Conservation (phyloP, 2,888 invertebrate species). For the Blastobasis adustella region DNA sequence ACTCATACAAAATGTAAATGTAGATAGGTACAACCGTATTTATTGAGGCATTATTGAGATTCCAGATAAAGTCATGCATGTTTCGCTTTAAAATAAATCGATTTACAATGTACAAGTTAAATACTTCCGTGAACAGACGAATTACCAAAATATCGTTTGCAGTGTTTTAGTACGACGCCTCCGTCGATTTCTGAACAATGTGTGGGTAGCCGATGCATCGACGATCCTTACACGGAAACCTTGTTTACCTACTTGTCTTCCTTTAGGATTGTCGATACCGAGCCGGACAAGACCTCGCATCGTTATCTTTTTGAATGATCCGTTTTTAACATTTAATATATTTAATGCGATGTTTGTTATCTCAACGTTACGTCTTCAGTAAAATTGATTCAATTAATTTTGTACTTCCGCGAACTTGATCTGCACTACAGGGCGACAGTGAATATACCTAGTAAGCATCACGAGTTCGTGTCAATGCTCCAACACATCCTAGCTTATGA, state of each 20-base stretch:
- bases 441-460: constrained; percentile 22
- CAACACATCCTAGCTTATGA: constrained; percentile 34
- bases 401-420: constrained; percentile 56
- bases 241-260: constrained; percentile 65
- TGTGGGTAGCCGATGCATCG: constrained; percentile 69
- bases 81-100: constrained; percentile 26
- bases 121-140: constrained; percentile 61
- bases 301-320: constrained; percentile 45
- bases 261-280: constrained; percentile 56
- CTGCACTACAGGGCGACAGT: constrained; percentile 18
- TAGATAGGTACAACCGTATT: constrained; percentile 11
- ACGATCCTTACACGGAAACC: constrained; percentile 57
- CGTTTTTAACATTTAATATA: constrained; percentile 37
- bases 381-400: constrained; percentile 43
- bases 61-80: constrained; percentile 16
- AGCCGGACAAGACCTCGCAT: constrained; percentile 43
- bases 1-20: constrained; percentile 3
- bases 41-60: constrained; percentile 6
- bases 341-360: constrained; percentile 19
- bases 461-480: constrained; percentile 34
- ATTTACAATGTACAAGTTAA: constrained; percentile 39
- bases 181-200: constrained; percentile 47
- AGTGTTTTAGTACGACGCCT: constrained; percentile 59
- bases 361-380: constrained; percentile 31
- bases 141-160: constrained; percentile 57